phyloP scores from a whole-genome alignment of 2,797 vertebrate species.

The Masticophis lateralis region DNA sequence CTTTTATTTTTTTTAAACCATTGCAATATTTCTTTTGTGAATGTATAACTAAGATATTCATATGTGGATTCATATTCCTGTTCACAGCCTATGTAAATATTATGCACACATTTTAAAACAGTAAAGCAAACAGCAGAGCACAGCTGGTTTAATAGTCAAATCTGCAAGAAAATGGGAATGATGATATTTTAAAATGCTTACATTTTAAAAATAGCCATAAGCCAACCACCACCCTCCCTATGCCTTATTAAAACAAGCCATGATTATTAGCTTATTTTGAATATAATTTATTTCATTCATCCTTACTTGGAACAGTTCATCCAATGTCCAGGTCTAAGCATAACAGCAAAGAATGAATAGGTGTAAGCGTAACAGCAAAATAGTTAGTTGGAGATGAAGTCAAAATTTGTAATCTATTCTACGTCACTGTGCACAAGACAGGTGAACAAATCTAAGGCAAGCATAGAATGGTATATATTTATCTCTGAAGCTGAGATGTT shows the following conservation, averaged over 20 bases:
- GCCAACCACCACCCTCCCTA: background rate
- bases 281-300: background rate
- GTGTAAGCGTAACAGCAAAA: background rate
- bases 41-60: conserved; percentile 8
- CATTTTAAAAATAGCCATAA: background rate
- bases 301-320: background rate
- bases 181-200: too few relatives aligned
- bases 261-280: background rate
- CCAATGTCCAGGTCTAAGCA: background rate
- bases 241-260: background rate
- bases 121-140: background rate
- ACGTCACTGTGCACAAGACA: background rate
- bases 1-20: background rate
- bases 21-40: conserved; percentile 5
- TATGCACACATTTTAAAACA: background rate
- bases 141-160: background rate
- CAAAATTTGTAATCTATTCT: background rate
- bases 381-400: background rate
- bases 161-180: background rate
- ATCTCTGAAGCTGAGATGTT: background rate
- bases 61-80: background rate
- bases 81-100: background rate
- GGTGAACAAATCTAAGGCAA: background rate
- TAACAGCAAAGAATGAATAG: background rate
- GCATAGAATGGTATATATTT: background rate